Conservation (phyloP, 1,140 invertebrate genomes). For the Cyrtorhinus lividipennis region DNA sequence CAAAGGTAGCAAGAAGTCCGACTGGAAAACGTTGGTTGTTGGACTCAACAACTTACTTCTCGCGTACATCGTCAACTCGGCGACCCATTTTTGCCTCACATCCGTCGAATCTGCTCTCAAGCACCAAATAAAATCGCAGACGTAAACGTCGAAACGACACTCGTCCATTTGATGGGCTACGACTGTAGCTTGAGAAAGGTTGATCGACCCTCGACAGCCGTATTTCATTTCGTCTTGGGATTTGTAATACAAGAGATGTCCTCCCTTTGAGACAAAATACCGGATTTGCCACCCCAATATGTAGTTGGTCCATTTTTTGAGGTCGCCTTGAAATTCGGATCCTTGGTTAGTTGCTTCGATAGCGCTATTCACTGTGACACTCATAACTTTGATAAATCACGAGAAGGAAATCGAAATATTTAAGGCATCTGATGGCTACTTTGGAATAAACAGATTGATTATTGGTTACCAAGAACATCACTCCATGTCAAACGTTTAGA, state of each 20-base stretch:
- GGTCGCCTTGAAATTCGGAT: not conserved
- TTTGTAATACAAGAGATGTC: not conserved
- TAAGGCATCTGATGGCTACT: too few relatives aligned
- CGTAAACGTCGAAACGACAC: not conserved
- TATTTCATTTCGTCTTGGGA: not conserved
- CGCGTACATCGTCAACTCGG: not conserved
- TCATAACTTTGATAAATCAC: too few relatives aligned
- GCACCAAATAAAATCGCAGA: not conserved
- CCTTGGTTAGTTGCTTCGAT: too few relatives aligned
- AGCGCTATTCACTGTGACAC: too few relatives aligned
- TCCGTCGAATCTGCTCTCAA: not conserved
- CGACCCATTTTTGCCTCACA: not conserved
- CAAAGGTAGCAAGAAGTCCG: too few relatives aligned
- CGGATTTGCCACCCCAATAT: not conserved
- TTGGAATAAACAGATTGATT: too few relatives aligned
- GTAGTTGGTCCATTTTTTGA: conserved; percentile 1
- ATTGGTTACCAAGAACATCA: too few relatives aligned
- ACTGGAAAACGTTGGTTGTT: too few relatives aligned
- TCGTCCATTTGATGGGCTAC: not conserved
- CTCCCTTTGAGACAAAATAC: not conserved
- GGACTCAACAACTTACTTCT: too few relatives aligned
- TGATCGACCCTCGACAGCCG: not conserved
- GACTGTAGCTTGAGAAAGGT: not conserved
- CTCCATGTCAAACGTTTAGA: too few relatives aligned
- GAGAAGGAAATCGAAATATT: too few relatives aligned